Percentiles rank a stretch among this genome's conserved stretches.
Conservation (phyloP, 2,888 invertebrate species). For the Yponomeuta evonymella region DNA sequence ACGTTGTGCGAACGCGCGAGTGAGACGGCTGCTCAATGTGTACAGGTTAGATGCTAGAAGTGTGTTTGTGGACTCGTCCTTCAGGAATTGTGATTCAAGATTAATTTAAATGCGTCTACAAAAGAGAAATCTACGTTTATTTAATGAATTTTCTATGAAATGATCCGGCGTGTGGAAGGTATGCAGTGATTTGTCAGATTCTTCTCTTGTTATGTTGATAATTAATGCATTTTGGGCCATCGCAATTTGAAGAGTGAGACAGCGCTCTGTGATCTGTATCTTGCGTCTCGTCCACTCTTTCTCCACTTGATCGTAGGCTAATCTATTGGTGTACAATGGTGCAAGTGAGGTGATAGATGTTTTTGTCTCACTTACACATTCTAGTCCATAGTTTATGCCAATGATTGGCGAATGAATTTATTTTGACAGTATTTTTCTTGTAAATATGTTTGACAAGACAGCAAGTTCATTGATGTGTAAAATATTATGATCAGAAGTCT, state of each 20-base stretch:
- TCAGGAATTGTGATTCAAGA: background rate
- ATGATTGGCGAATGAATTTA: conserved; percentile 1
- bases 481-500: conserved; percentile 9
- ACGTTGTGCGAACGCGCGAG: conserved; percentile 23
- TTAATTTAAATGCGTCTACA: background rate
- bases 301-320: background rate
- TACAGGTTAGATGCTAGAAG: conserved; percentile 14
- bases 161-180: background rate
- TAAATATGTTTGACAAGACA: conserved; percentile 3
- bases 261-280: background rate
- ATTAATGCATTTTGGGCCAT: background rate
- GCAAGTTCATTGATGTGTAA: conserved; percentile 1
- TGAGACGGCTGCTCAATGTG: conserved; percentile 20
- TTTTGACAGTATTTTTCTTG: conserved; percentile 15
- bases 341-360: background rate
- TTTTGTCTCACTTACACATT: background rate
- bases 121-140: conserved; percentile 1
- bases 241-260: background rate
- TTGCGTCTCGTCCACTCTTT: background rate
- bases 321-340: background rate
- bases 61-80: background rate
- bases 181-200: background rate
- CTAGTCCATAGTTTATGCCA: background rate
- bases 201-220: background rate
- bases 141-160: background rate